Evolutionary conservation across 2,888 invertebrate species (phyloP), one percentile per base, ranked within the genome.

Genomic region (Andrena minutula): DNA sequence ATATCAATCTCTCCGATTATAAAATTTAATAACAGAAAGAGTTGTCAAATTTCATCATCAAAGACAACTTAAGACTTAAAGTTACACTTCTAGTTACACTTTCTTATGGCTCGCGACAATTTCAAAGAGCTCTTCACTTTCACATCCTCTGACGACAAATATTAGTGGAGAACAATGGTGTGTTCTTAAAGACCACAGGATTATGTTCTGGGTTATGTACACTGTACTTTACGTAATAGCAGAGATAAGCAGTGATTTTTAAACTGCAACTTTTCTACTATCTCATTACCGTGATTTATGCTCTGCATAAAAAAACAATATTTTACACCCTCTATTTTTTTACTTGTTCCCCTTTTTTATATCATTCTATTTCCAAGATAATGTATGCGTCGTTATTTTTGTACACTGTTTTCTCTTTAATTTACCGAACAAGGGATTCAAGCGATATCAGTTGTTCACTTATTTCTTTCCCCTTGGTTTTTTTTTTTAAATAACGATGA

Each of bases 131-230:
- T 32, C 20, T 35, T 28, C 35, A 60, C 68, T 72, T 74, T 72
- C 58, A n/a, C 58, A 60, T 64, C 49, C 23, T 20, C 12, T 23
- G 26, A 72, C 68, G 12, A 16, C 63, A 75, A 80, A 82, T 82
- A 80, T 75, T 82, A 63, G 7, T 10, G 2, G 20, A 8, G 41
- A 63, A 66, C 30, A 47, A 51, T 28, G 56, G 26, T 20, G 6
- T 41, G 20, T n/a, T 56, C 26, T 20, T 20, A 41, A 63, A 41
- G 41, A 26, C 32, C 63, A 41, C 10, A 28, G 30, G 47, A 41
- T 49, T 68, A 12, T 75, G 23, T 32, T 75, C 3, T 68, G n/a
- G 49, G 30, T 63, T 64, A 51, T 60, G 79, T 51, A 79, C 61
- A 71, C 68, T 8, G 10, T 7, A 41, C 32, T 28, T 53, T 70